Evolutionary conservation across 92 coral and sea anemone genomes (phyloP), one percentile per base, ranked within the genome.

Genomic region (Desmophyllum pertusum): DNA sequence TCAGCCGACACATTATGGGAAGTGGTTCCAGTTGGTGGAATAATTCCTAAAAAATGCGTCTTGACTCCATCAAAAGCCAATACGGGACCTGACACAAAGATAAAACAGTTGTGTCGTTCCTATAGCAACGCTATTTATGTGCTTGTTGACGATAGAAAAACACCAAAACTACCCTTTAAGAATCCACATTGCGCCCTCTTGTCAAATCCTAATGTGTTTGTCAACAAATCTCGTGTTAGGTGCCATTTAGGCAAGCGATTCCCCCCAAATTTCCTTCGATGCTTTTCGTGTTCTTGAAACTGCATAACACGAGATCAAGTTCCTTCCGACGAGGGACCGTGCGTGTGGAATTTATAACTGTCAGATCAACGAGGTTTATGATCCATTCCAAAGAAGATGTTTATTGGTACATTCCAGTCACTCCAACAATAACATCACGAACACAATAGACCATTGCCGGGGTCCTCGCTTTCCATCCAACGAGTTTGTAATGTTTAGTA

Each of bases 111-210:
- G 46, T 76, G 68, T 27, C 80, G 67, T 13, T 61, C 80, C 4
- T 76, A 76, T 38, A 68, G 67, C 19, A 76, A 52, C 19, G 27
- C 5, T 29, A 52, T 52, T 52, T 0, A 8, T 3, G 19, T 21
- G 45, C 15, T 13, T 0, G 45, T 31, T 21, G 19, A 8, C 3
- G 15, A 29, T 30, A 5, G 41, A 15, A n/a, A n/a, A 17, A 2
- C 5, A 10, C 23, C 4, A 6, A 2, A 8, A 0, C n/a, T n/a
- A n/a, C n/a, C n/a, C n/a, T 71, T 71, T 11, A 71, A 71, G 36
- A 76, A 76, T 3, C 66, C 80, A 10, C 67, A 52, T 25, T 76
- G 80, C 21, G 80, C 80, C 2, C 18, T 52, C 31, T 33, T 36
- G 14, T 52, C 23, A 30, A 3, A 14, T 37, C 21, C 25, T 10